Evolutionary conservation across 2,797 vertebrate species (phyloP).

Genomic region (Xiphophorus birchmanni): DNA sequence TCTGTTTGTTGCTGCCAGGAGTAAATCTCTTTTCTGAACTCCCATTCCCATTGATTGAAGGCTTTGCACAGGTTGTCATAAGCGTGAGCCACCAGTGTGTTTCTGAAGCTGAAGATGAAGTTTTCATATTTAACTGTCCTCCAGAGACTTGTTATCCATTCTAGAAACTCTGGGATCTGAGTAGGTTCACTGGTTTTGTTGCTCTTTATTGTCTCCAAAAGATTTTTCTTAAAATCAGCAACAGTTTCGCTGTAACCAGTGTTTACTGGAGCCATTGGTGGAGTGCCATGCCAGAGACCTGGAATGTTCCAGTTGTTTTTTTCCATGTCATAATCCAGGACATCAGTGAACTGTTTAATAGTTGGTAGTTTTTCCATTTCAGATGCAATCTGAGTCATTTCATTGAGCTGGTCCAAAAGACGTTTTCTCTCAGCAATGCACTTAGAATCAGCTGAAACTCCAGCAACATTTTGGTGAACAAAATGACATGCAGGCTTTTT

Average conservation of each 20-base stretch:
- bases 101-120: slow-evolving; percentile 79
- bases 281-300: slow-evolving; percentile 81
- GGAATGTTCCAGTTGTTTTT: slow-evolving; percentile 81
- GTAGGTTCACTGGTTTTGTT: slow-evolving; percentile 25
- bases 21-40: slow-evolving; percentile 58
- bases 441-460: slow-evolving; percentile 57
- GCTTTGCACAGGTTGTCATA: slow-evolving; percentile 66
- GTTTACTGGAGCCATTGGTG: slow-evolving; percentile 84
- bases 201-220: slow-evolving; percentile 63
- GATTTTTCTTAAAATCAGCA: slow-evolving; percentile 72
- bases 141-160: slow-evolving; percentile 79
- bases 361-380: slow-evolving; percentile 56
- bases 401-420: slow-evolving; percentile 61
- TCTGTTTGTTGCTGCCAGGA: slow-evolving; percentile 46
- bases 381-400: slow-evolving; percentile 68
- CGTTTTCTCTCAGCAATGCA: slow-evolving; percentile 49
- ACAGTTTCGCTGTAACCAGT: slow-evolving; percentile 78
- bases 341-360: slow-evolving; percentile 58
- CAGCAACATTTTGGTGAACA: slow-evolving; percentile 73
- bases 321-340: slow-evolving; percentile 68
- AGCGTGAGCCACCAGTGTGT: slow-evolving; percentile 71
- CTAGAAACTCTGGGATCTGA: slow-evolving; percentile 73
- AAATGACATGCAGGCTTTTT: slow-evolving; percentile 70
- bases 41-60: slow-evolving; percentile 71
- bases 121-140: slow-evolving; percentile 72